These are phyloP conservation scores for Otis tarda DNA, from an alignment of 2,113 vertebrate species.

Conservation along the genomic window DNA sequence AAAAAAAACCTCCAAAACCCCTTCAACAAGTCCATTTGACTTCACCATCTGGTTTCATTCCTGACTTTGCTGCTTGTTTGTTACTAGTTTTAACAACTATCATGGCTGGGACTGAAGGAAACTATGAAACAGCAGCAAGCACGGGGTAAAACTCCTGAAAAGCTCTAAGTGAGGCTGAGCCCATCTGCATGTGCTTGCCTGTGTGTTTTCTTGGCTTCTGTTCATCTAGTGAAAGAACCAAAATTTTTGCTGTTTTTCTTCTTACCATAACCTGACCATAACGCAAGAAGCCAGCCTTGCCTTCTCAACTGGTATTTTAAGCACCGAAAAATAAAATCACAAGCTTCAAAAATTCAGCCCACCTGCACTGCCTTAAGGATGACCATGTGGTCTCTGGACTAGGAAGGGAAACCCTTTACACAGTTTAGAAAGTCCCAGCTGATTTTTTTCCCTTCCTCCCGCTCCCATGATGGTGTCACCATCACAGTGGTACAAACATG, in stretches of 20 bases:
- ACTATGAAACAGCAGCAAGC: neutral
- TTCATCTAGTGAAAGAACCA: neutral
- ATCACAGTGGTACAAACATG: neutral
- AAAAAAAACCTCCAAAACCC: neutral
- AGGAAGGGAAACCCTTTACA: neutral
- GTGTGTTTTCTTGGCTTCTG: neutral
- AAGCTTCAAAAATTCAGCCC: neutral
- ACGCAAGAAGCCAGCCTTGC: neutral
- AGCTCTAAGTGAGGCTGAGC: neutral
- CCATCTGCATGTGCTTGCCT: neutral
- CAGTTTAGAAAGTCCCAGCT: neutral
- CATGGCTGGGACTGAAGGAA: neutral
- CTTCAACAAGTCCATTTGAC: neutral
- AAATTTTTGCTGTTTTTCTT: neutral
- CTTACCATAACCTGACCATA: neutral
- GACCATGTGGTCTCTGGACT: neutral
- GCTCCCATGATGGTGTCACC: neutral
- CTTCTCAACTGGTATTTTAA: neutral
- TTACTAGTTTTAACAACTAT: neutral
- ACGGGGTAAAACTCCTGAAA: neutral
- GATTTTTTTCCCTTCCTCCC: neutral
- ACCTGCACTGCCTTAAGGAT: neutral
- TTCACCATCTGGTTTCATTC: slow-evolving; percentile 16
- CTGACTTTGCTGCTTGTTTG: neutral
- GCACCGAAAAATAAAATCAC: neutral